Evolutionary conservation across 2,888 invertebrate species (phyloP).

Genomic region (Lasioglossum marginatum): DNA sequence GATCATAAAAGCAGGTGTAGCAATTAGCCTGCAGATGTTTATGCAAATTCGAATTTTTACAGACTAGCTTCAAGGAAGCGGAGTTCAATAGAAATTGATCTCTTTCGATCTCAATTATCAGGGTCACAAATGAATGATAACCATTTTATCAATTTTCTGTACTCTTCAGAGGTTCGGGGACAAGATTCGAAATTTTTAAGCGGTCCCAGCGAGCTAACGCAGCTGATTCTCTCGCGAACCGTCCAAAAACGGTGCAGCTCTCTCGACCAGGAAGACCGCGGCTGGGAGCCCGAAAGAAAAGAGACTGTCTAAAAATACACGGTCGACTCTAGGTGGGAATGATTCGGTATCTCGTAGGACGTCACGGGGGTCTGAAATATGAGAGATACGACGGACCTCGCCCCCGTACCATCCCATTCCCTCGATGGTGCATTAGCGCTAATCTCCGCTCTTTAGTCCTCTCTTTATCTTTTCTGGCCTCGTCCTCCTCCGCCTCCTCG

Average conservation of each 20-base stretch:
- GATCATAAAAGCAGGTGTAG: neutral
- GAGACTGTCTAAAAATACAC: slow-evolving; percentile 78
- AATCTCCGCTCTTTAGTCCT: slow-evolving; percentile 85
- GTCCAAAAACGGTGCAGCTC: slow-evolving; percentile 22
- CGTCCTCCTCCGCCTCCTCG: slow-evolving; percentile 63
- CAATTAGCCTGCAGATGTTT: neutral
- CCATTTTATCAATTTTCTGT: neutral
- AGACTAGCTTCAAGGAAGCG: neutral
- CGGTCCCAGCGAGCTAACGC: neutral
- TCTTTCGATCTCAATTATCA: neutral
- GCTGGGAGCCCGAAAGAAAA: slow-evolving; percentile 31
- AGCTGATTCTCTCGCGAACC: neutral
- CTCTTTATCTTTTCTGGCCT: slow-evolving; percentile 82
- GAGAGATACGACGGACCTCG: slow-evolving; percentile 84
- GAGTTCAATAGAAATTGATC: too few species aligned
- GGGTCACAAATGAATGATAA: neutral
- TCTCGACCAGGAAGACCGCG: slow-evolving; percentile 57
- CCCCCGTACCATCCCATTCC: slow-evolving; percentile 76
- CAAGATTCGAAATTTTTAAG: neutral
- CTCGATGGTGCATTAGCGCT: slow-evolving; percentile 84
- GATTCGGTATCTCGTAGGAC: slow-evolving; percentile 84
- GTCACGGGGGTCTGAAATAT: slow-evolving; percentile 84
- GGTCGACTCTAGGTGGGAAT: slow-evolving; percentile 81
- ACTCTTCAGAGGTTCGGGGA: neutral
- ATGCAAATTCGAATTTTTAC: neutral